Evolutionary conservation across 2,888 invertebrate genomes (phyloP).

Genomic region (Cataglyphis cursor): DNA sequence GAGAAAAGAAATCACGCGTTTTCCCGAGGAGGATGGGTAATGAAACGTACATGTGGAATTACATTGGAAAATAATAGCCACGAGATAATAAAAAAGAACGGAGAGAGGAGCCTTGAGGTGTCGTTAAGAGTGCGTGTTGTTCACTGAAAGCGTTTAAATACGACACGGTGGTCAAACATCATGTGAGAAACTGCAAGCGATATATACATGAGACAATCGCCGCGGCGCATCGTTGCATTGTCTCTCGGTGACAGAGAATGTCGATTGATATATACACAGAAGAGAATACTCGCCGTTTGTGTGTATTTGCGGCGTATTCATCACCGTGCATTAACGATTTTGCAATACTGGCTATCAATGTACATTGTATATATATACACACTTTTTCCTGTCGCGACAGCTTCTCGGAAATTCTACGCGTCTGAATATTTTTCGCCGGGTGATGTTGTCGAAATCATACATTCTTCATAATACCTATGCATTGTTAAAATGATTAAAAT

Average conservation of each 20-base stretch:
- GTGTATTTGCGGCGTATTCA: conserved; percentile 30
- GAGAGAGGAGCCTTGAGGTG: conserved; percentile 64
- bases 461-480: background rate
- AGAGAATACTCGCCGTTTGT: conserved; percentile 34
- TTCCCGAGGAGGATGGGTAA: conserved; percentile 28
- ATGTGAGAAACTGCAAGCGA: conserved; percentile 60
- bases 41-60: conserved; percentile 40
- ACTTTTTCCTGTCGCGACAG: conserved; percentile 51
- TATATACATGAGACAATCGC: conserved; percentile 55
- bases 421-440: background rate
- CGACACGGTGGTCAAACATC: conserved; percentile 31
- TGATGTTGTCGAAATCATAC: background rate
- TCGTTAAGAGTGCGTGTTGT: conserved; percentile 61
- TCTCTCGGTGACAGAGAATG: conserved; percentile 66
- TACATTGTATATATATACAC: conserved; percentile 22
- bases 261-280: conserved; percentile 65
- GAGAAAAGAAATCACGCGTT: conserved; percentile 45
- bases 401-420: conserved; percentile 5
- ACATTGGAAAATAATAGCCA: conserved; percentile 18
- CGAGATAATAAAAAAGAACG: background rate
- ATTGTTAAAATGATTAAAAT: background rate
- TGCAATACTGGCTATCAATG: conserved; percentile 61
- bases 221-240: conserved; percentile 66
- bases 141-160: conserved; percentile 61
- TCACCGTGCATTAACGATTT: conserved; percentile 63